These are phyloP conservation scores for Calyptomena viridis DNA, from an alignment of 2,113 vertebrate genomes.

Conservation along the genomic window DNA sequence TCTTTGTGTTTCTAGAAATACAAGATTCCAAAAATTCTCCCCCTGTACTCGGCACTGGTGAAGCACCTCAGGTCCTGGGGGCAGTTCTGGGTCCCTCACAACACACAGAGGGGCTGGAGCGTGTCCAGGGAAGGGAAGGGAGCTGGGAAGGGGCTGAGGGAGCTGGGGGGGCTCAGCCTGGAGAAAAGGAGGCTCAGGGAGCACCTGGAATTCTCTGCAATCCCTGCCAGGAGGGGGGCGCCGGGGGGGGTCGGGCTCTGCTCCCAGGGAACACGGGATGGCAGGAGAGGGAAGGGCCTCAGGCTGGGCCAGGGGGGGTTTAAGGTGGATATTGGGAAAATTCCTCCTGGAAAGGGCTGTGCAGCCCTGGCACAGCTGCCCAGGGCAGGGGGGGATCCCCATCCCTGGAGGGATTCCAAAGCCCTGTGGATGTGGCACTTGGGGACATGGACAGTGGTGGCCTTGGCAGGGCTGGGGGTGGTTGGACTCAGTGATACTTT, in stretches of 20 bases:
- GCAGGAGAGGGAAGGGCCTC: background rate
- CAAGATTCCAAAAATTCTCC: background rate
- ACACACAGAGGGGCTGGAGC: background rate
- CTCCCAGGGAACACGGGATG: background rate
- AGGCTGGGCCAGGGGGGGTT: background rate
- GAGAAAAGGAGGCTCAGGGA: too few species aligned
- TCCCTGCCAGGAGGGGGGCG: too few species aligned
- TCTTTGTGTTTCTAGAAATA: background rate
- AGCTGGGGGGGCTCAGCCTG: background rate
- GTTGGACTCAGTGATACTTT: too few species aligned
- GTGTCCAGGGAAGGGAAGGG: rapidly evolving
- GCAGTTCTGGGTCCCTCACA: too few species aligned
- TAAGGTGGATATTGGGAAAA: background rate
- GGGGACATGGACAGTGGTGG: too few species aligned
- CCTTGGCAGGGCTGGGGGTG: too few species aligned
- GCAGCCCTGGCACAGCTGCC: background rate
- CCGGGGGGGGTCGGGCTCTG: too few species aligned
- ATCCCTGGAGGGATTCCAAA: too few species aligned
- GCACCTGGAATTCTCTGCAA: too few species aligned
- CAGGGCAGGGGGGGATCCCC: background rate
- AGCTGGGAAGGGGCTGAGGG: background rate
- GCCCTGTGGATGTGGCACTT: too few species aligned
- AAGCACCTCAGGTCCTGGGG: too few species aligned
- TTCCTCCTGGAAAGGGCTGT: background rate
- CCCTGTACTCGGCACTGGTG: background rate